phyloP scores from a whole-genome alignment of 2,113 vertebrate genomes.

The Zingel zingel region DNA sequence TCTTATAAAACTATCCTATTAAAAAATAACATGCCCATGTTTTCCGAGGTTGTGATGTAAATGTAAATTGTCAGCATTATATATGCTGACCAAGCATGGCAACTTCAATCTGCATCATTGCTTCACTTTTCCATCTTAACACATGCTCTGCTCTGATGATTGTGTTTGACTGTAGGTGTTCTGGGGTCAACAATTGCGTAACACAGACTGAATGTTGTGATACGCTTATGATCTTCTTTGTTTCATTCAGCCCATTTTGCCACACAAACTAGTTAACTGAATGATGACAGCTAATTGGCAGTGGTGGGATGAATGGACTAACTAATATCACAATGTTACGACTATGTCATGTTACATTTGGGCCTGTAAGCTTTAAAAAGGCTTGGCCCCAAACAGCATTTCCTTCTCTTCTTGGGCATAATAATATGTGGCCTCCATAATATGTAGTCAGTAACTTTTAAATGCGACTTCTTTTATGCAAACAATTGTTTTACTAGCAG shows the following conservation, averaged over 20 bases:
- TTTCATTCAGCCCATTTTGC: not conserved
- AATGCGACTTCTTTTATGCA: not conserved
- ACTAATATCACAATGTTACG: not conserved
- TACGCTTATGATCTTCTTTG: not conserved
- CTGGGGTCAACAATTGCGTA: not conserved
- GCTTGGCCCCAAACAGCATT: not conserved
- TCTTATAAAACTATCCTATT: not conserved
- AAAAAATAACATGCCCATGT: not conserved
- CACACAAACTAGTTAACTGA: not conserved
- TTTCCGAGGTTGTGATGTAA: not conserved
- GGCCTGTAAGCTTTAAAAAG: not conserved
- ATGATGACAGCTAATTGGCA: not conserved
- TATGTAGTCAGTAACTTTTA: not conserved
- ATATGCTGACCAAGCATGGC: constrained; percentile 7
- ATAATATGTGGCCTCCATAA: not conserved
- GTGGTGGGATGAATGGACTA: not conserved
- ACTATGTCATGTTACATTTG: not conserved
- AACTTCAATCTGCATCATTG: constrained; percentile 6
- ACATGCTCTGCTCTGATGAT: not conserved
- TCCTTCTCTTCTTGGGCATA: not conserved
- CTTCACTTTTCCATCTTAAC: constrained; percentile 1
- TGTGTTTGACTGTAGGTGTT: not conserved
- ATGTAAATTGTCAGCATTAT: constrained; percentile 31
- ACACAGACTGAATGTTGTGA: not conserved
- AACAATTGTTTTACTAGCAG: not conserved